These are phyloP conservation scores for Gopherus evgoodei DNA, from an alignment of 2,113 vertebrate genomes.

Conservation along the genomic window DNA sequence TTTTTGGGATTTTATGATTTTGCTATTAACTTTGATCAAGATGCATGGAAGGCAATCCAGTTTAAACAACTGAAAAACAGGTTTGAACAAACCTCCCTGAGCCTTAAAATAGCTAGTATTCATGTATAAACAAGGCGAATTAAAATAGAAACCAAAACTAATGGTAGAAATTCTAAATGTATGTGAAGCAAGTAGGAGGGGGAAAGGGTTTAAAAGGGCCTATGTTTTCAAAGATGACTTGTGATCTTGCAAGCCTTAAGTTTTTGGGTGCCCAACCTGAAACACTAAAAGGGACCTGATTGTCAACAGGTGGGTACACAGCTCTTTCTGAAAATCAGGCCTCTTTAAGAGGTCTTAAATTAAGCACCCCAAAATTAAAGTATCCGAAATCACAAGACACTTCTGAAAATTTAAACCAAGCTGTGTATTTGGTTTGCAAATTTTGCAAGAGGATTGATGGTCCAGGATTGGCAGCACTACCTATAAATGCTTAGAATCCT, in stretches of 20 bases:
- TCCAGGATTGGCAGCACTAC: background rate
- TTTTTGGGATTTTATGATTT: slow-evolving; percentile 32
- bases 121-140: background rate
- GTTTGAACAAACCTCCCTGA: background rate
- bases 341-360: background rate
- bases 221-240: background rate
- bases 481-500: background rate
- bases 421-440: background rate
- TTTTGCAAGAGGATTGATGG: background rate
- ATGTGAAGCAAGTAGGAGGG: background rate
- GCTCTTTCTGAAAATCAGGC: background rate
- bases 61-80: slow-evolving; percentile 35
- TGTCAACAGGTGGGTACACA: background rate
- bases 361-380: background rate
- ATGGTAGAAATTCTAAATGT: background rate
- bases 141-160: background rate
- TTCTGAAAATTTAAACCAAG: background rate
- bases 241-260: background rate
- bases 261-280: background rate
- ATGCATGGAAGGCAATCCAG: background rate
- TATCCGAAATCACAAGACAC: background rate
- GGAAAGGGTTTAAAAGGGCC: background rate
- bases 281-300: background rate
- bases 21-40: slow-evolving; percentile 44
- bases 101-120: slow-evolving; percentile 25